phyloP scores from a whole-genome alignment of 2,113 vertebrate species.

The Egretta garzetta region DNA sequence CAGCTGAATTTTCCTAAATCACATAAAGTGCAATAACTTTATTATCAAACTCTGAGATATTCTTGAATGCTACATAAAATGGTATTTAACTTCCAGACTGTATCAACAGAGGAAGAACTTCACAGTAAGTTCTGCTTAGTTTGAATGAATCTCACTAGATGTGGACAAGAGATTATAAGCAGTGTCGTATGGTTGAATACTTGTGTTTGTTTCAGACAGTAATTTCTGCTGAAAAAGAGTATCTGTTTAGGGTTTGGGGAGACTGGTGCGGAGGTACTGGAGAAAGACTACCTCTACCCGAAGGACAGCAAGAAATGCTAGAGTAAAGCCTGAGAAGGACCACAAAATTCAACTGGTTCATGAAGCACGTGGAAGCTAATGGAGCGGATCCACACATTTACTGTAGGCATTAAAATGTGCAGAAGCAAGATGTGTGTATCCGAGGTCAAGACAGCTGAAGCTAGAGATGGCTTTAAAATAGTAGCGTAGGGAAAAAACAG shows the following conservation, averaged over 20 bases:
- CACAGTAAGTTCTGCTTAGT: background rate
- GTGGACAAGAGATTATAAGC: background rate
- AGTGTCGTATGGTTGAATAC: background rate
- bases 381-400: background rate
- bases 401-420: background rate
- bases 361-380: background rate
- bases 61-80: background rate
- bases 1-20: background rate
- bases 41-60: background rate
- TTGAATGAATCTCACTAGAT: background rate
- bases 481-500: background rate
- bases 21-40: background rate
- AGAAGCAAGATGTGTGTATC: background rate
- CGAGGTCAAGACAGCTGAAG: background rate
- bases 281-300: background rate
- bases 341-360: background rate
- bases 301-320: background rate
- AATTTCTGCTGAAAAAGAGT: background rate
- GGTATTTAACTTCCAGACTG: background rate
- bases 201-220: background rate
- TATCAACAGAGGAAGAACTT: background rate
- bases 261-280: background rate
- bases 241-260: background rate
- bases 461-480: background rate
- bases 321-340: background rate